phyloP scores from a whole-genome alignment of 2,888 invertebrate genomes.

The Flabesymbios commensalis region DNA sequence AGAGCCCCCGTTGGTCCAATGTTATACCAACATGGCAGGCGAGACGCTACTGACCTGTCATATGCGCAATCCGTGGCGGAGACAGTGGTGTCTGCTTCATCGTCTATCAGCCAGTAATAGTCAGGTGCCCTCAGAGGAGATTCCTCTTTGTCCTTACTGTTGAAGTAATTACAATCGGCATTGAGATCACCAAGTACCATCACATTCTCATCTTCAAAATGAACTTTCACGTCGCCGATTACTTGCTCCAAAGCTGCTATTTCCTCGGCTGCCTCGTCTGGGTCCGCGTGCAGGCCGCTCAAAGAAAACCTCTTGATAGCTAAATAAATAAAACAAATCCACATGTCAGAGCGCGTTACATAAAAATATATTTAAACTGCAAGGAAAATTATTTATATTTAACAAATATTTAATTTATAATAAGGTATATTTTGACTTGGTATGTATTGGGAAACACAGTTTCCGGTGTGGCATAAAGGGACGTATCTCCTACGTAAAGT shows the following conservation, averaged over 20 bases:
- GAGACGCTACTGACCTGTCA: too few species aligned
- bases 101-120: conserved; percentile 51
- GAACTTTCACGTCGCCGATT: conserved; percentile 32
- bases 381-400: too few species aligned
- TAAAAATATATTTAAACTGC: too few species aligned
- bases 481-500: too few species aligned
- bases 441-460: not conserved
- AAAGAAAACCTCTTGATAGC: conserved; percentile 39
- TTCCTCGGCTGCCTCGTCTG: conserved; percentile 20
- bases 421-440: too few species aligned
- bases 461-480: too few species aligned
- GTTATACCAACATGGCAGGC: too few species aligned
- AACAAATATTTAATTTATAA: too few species aligned
- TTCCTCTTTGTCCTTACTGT: conserved; percentile 33
- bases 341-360: too few species aligned
- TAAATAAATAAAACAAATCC: too few species aligned
- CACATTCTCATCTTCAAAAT: conserved; percentile 28
- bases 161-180: conserved; percentile 54
- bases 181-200: conserved; percentile 58
- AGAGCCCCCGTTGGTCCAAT: too few species aligned
- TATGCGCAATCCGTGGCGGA: conserved; percentile 49
- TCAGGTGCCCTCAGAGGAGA: conserved; percentile 36
- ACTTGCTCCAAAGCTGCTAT: conserved; percentile 14
- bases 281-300: conserved; percentile 24
- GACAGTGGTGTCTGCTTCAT: conserved; percentile 52